Conservation (phyloP, 2,797 vertebrate genomes). For the Callimico goeldii region DNA sequence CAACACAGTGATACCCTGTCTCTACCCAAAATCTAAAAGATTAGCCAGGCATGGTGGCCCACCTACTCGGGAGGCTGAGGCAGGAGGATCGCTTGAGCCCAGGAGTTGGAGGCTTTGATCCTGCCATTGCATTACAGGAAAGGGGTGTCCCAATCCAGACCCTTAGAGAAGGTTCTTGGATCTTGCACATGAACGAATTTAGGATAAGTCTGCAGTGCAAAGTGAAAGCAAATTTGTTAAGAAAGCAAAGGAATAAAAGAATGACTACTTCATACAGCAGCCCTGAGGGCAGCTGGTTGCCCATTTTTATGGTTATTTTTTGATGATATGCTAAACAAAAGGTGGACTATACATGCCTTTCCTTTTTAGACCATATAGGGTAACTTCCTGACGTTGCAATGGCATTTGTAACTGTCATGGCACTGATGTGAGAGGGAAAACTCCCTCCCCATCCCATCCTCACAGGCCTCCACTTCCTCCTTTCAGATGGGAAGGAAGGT, state of each 20-base stretch:
- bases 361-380: background rate
- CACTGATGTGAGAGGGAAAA: background rate
- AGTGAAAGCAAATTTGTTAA: background rate
- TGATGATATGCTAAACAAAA: background rate
- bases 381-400: background rate
- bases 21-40: background rate
- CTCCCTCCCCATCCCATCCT: too few species aligned
- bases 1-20: background rate
- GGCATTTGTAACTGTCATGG: background rate
- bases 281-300: too few species aligned
- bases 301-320: background rate
- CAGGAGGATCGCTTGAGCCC: background rate
- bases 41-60: background rate
- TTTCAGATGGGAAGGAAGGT: too few species aligned
- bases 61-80: background rate
- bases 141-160: background rate
- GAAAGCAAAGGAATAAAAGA: background rate
- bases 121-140: background rate
- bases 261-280: background rate
- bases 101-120: background rate
- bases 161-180: background rate
- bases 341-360: background rate
- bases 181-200: background rate
- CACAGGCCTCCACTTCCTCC: too few species aligned
- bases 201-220: background rate